Evolutionary conservation across 1,140 invertebrate genomes (phyloP).

Genomic region (Cardiocondyla obscurior): DNA sequence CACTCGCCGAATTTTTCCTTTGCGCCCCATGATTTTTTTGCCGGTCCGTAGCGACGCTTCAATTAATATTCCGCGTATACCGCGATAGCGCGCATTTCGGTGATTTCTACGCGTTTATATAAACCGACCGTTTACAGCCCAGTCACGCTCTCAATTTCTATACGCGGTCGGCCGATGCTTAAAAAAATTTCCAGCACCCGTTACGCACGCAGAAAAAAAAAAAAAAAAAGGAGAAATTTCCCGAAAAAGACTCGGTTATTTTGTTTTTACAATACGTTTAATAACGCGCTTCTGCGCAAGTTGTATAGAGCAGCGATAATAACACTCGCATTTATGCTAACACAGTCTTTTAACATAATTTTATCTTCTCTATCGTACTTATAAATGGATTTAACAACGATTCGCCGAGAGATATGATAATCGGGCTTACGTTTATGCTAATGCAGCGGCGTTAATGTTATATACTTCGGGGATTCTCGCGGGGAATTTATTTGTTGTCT

Average conservation of each 20-base stretch:
- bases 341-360: conserved; percentile 31
- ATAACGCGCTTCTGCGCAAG: too few species aligned
- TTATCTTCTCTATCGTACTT: neutral
- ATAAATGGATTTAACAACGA: conserved; percentile 46
- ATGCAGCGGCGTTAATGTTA: conserved; percentile 6
- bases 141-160: conserved; percentile 69
- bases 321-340: conserved; percentile 33
- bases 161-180: neutral
- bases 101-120: conserved; percentile 75
- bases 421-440: conserved; percentile 42
- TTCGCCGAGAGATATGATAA: conserved; percentile 43
- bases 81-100: conserved; percentile 63
- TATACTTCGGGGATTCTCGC: neutral
- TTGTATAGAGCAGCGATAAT: neutral
- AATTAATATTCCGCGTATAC: conserved; percentile 72
- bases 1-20: neutral
- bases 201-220: neutral
- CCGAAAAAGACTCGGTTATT: neutral
- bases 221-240: too few species aligned
- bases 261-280: conserved; percentile 15
- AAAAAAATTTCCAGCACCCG: conserved; percentile 1
- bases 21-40: conserved; percentile 15
- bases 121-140: conserved; percentile 74
- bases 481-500: conserved; percentile 32
- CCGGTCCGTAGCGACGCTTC: conserved; percentile 19